Evolutionary conservation across 2,113 vertebrate species (phyloP).

Genomic region (Anthoscopus minutus): DNA sequence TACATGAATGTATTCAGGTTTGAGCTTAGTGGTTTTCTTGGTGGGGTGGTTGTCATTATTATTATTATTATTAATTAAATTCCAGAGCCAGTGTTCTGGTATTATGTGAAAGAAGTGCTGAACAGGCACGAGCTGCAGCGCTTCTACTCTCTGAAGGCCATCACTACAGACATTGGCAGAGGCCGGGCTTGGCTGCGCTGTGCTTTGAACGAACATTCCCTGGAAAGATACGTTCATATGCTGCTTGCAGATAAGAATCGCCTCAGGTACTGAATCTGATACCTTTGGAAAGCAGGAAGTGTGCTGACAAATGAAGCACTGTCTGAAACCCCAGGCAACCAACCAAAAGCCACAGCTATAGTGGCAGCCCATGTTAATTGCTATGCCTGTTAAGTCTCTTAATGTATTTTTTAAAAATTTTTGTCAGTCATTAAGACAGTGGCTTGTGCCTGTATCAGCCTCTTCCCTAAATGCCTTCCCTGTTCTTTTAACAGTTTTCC

Average conservation of each 20-base stretch:
- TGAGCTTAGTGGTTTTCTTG: background rate
- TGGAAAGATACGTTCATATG: constrained; percentile 91
- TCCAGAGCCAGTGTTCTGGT: constrained; percentile 92
- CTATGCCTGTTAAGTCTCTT: background rate
- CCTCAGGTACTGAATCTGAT: constrained; percentile 75
- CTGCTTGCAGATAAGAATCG: constrained; percentile 84
- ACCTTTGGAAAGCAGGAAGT: background rate
- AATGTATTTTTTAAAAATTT: background rate
- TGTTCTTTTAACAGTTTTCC: background rate
- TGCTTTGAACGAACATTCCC: constrained; percentile 92
- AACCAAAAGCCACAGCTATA: background rate
- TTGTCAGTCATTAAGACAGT: background rate
- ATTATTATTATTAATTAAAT: background rate
- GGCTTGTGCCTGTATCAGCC: background rate
- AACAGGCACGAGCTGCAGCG: constrained; percentile 92
- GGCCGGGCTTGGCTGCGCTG: constrained; percentile 96
- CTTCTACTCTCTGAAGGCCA: constrained; percentile 86
- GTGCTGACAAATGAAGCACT: background rate
- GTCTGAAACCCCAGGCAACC: background rate
- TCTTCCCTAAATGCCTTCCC: background rate
- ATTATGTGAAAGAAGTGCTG: constrained; percentile 92
- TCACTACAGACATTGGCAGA: constrained; percentile 84
- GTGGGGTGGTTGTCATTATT: too few relatives aligned
- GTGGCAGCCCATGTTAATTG: background rate
- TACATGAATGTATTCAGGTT: background rate